These are phyloP conservation scores for Actias luna DNA, from an alignment of 2,888 invertebrate species.

Conservation along the genomic window DNA sequence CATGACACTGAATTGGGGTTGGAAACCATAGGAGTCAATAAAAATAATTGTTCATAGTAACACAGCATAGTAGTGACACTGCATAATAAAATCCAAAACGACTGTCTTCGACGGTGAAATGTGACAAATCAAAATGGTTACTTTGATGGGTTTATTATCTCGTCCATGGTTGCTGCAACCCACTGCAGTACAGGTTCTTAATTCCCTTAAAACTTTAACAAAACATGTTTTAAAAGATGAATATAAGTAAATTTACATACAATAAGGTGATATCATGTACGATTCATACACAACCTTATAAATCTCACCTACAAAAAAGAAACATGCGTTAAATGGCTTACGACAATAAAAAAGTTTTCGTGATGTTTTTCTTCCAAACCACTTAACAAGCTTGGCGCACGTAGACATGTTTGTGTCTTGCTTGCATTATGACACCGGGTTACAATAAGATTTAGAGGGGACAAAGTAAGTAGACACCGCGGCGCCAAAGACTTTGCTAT, in stretches of 20 bases:
- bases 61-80: no score
- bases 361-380: conserved; percentile 82
- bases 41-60: no score
- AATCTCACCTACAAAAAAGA: conserved; percentile 52
- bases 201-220: background rate
- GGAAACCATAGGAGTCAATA: no score
- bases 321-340: conserved; percentile 73
- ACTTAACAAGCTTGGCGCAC: conserved; percentile 81
- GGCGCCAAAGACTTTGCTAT: conserved; percentile 72
- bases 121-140: no score
- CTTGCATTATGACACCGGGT: conserved; percentile 81
- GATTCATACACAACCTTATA: conserved; percentile 11
- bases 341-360: conserved; percentile 79
- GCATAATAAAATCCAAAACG: no score
- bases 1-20: no score
- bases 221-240: no score
- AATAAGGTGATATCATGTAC: background rate
- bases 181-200: no score
- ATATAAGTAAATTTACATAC: background rate
- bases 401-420: conserved; percentile 80
- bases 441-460: conserved; percentile 79
- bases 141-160: no score
- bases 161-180: no score
- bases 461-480: conserved; percentile 72
- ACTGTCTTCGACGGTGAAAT: no score